Evolutionary conservation across 23 tunicate genomes (phyloP), one percentile per base, ranked within the genome.

Genomic region (Oikopleura dioica): DNA sequence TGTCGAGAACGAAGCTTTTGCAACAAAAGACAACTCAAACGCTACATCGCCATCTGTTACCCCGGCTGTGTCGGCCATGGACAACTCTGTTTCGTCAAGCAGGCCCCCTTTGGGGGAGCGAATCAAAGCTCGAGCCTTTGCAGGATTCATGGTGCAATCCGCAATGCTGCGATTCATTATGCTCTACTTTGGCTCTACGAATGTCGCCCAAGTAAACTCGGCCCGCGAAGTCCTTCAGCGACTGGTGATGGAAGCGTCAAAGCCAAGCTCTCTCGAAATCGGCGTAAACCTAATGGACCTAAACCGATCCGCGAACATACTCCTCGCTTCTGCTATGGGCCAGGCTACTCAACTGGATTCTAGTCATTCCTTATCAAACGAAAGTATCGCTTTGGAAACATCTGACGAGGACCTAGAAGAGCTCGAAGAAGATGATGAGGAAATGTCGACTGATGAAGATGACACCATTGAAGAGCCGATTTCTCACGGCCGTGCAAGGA

Each of bases 361-460:
- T 12, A 24, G 33, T 24, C 26, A 23, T 5, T 63, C 72, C 4
- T 2, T 63, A 12, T 63, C 2, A 12, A 31, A 63, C 5, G 72
- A 63, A 2, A 63, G 30, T 24, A 31, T 12, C 16, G 5, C 26
- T 23, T 44, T 44, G 21, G 26, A 63, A 12, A 63, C 72, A 2
- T 63, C 72, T 2, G 55, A 9, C 16, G 16, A 44, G 55, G 55
- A 16, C 16, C 16, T 44, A 9, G 72, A 63, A 28, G 72, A 63
- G 26, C 72, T 63, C 29, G 72, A 63, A 12, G 72, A 63, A 2
- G 72, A 63, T 31, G 72, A 63, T 28, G 72, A 63, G 4, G 72
- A 63, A 12, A 63, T 63, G 72, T 24, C 2, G 2, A 44, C 55
- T 9, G 55, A 44, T 44, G 9, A 9, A 44, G 55, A 44, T 44